phyloP scores from a whole-genome alignment of 1,140 invertebrate genomes.

The Medauroidea extradentata region DNA sequence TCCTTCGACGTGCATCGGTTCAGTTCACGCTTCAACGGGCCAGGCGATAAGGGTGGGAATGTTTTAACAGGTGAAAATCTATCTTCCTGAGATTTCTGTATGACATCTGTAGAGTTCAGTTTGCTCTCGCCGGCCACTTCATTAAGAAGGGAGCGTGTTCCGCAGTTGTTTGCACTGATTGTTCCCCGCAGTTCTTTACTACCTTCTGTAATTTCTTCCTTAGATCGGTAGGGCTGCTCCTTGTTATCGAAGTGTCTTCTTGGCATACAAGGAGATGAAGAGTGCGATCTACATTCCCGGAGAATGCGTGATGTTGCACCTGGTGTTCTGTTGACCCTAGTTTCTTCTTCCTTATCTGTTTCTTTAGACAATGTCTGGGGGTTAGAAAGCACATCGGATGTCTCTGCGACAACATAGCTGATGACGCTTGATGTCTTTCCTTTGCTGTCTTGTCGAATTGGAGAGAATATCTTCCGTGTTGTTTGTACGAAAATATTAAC shows the following conservation, averaged over 20 bases:
- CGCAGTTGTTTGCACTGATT: too few species aligned
- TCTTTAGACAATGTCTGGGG: too few species aligned
- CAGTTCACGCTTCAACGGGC: too few species aligned
- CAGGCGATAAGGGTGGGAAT: too few species aligned
- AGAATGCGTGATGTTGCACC: not conserved
- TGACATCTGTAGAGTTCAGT: too few species aligned
- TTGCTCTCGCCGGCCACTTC: too few species aligned
- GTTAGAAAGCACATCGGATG: not conserved
- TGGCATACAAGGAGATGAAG: conserved; percentile 17
- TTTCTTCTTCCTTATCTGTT: conserved; percentile 13
- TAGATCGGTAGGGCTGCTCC: conserved; percentile 6
- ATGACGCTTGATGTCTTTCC: conserved; percentile 22
- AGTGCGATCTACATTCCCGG: not conserved
- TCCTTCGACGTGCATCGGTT: conserved; percentile 43
- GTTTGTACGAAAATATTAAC: conserved; percentile 65
- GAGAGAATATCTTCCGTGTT: conserved; percentile 69
- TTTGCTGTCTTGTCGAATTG: conserved; percentile 40
- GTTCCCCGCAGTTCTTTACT: too few species aligned
- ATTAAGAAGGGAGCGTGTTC: too few species aligned
- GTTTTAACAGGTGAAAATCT: too few species aligned
- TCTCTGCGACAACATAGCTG: conserved; percentile 21
- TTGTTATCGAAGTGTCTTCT: not conserved
- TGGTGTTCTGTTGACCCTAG: not conserved
- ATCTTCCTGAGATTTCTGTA: too few species aligned
- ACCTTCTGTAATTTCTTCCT: too few species aligned